Conservation (phyloP, 2,888 invertebrate genomes). For the Philereme vetulata region DNA sequence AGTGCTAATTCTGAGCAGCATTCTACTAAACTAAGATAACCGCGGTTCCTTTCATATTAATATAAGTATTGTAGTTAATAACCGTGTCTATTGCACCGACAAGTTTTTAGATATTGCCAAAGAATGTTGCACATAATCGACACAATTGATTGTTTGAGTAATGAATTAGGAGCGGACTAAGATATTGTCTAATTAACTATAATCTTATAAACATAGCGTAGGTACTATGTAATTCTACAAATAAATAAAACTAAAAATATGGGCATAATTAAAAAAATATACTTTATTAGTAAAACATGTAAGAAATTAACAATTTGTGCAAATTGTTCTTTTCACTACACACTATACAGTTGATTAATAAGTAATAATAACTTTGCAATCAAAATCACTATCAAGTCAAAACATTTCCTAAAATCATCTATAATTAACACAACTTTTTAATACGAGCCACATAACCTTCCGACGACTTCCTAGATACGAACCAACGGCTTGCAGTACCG, state of each 20-base stretch:
- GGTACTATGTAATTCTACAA: constrained; percentile 15
- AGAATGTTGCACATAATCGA: too few relatives aligned
- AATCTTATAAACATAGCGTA: background rate
- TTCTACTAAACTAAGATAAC: background rate
- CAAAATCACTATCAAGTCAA: constrained; percentile 23
- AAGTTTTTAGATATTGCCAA: too few relatives aligned
- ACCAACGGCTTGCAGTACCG: too few relatives aligned
- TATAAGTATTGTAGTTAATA: too few relatives aligned
- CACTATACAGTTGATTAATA: constrained; percentile 16
- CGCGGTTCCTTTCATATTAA: too few relatives aligned
- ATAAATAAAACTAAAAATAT: constrained; percentile 30
- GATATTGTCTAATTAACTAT: too few relatives aligned
- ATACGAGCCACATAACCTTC: background rate
- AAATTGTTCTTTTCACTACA: constrained; percentile 30
- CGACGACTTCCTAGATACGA: too few relatives aligned
- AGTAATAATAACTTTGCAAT: constrained; percentile 21
- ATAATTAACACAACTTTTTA: constrained; percentile 9
- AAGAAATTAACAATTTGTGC: constrained; percentile 35
- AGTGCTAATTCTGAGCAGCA: background rate
- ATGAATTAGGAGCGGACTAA: too few relatives aligned
- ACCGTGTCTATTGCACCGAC: too few relatives aligned
- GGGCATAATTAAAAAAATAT: constrained; percentile 27
- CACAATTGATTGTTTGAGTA: too few relatives aligned
- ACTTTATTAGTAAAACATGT: constrained; percentile 38
- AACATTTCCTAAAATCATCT: constrained; percentile 17